Evolutionary conservation across 2,888 invertebrate genomes (phyloP), one percentile per base, ranked within the genome.

Genomic region (Drosophila quinaria): DNA sequence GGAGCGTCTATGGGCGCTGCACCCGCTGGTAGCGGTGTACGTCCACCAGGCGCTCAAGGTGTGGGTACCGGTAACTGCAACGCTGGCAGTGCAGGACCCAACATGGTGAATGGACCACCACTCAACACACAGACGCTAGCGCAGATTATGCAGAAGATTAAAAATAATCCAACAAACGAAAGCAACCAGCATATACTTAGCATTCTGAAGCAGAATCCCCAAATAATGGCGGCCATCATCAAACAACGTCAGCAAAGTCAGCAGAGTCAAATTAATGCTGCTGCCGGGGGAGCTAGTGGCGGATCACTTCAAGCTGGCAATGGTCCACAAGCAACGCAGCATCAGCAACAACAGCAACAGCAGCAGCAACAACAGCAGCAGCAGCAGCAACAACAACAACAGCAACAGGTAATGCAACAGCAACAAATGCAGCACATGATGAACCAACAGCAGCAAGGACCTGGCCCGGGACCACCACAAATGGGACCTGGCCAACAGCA

Each of bases 141-240:
- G 86, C 96, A 97, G 92, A 95, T 99, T 22, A 96, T 98, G 95
- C 96, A 96, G 87, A 98, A 98, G 69, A 94, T 99, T 58, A 95
- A 97, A 85, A 97, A 97, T 84, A 98, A 98, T 58, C 96, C 96
- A 84, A 96, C 97, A 52, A 97, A 96, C 78, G 97, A 98, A 91
- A 98, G 98, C 91, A 98, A 98, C 91, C 96, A 96, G 91, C 96
- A 97, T 93, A 95, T 97, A 70, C 94, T 98, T 73, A 95, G 96
- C 90, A 97, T 98, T 90, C 95, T 98, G 75, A 98, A 98, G 93
- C 96, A 97, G 77, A 98, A 98, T 93, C 98, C 98, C 42, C 97
- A 97, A 87, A 94, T 99, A 50, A 98, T 98, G 97, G 97, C 98
- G 62, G 97, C 98, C 60, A 98, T 98, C 91, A 97, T 98, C 79